Percentiles rank a stretch among this genome's conserved stretches.
Conservation (phyloP, 2,888 invertebrate genomes). For the Biston stratarius region DNA sequence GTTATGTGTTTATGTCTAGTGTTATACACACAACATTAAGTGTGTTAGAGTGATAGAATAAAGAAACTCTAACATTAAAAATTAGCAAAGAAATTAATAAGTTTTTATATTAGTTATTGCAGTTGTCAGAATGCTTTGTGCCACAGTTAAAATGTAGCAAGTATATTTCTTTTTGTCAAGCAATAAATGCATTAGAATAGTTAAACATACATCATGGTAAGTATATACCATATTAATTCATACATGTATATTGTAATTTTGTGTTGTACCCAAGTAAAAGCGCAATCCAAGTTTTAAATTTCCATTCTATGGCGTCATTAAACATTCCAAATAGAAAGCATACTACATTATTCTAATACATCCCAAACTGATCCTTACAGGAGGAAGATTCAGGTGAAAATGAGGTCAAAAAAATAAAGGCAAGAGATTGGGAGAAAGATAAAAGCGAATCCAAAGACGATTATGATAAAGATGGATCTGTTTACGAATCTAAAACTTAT, state of each 20-base stretch:
- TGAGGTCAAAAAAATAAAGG: constrained; percentile 81
- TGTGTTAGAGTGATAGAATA: too few relatives aligned
- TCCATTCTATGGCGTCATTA: too few relatives aligned
- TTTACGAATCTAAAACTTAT: constrained; percentile 77
- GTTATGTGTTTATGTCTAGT: too few relatives aligned
- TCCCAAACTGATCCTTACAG: constrained; percentile 54
- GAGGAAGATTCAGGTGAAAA: constrained; percentile 77
- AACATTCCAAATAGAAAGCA: too few relatives aligned
- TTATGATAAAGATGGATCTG: constrained; percentile 68
- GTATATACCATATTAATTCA: too few relatives aligned
- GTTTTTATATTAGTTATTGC: too few relatives aligned
- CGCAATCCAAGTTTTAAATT: too few relatives aligned
- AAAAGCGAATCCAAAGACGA: constrained; percentile 74
- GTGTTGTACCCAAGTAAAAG: too few relatives aligned
- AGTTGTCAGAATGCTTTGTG: too few relatives aligned
- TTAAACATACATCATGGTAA: background rate
- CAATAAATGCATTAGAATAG: background rate
- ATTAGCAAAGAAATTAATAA: too few relatives aligned
- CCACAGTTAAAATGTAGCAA: background rate
- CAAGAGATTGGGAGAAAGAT: constrained; percentile 80
- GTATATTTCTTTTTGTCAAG: background rate
- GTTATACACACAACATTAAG: too few relatives aligned
- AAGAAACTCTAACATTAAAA: too few relatives aligned
- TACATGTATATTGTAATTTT: background rate
- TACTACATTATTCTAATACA: background rate